Conservation (phyloP, 2,797 vertebrate species). For the Podarcis lilfordi region DNA sequence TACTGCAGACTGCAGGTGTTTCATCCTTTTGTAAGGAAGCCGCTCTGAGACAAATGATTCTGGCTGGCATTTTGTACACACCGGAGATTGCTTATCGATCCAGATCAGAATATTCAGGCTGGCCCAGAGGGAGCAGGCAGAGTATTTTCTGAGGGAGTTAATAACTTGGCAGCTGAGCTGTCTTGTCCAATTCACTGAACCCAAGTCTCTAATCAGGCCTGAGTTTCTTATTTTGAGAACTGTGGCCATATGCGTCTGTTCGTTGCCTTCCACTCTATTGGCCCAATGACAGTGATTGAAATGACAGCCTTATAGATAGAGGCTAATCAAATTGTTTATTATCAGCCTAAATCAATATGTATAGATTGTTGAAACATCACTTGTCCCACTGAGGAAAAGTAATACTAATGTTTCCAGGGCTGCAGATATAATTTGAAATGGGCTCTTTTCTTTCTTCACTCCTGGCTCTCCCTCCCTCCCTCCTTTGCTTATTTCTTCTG, state of each 20-base stretch:
- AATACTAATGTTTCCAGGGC: slow-evolving; percentile 88
- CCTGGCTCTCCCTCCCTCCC: neutral
- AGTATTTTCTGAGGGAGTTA: slow-evolving; percentile 99
- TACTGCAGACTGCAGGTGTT: slow-evolving; percentile 91
- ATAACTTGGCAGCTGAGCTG: slow-evolving; percentile 99
- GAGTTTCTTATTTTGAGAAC: slow-evolving; percentile 96
- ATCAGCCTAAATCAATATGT: slow-evolving; percentile 99
- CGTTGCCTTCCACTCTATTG: slow-evolving; percentile 93
- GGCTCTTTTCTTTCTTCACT: slow-evolving; percentile 44
- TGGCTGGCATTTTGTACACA: slow-evolving; percentile 99
- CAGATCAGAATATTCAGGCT: slow-evolving; percentile 96
- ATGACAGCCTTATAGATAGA: slow-evolving; percentile 98
- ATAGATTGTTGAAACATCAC: slow-evolving; percentile 99
- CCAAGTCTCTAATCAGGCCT: slow-evolving; percentile 97
- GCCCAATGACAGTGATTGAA: slow-evolving; percentile 96
- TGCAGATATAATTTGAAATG: slow-evolving; percentile 79
- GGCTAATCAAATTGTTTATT: slow-evolving; percentile 99
- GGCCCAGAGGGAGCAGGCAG: slow-evolving; percentile 89
- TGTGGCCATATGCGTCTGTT: slow-evolving; percentile 80
- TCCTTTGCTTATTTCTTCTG: neutral
- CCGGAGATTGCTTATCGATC: slow-evolving; percentile 99
- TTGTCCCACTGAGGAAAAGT: slow-evolving; percentile 90
- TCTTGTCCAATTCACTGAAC: slow-evolving; percentile 99
- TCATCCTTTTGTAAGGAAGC: slow-evolving; percentile 86
- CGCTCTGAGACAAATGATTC: slow-evolving; percentile 98